phyloP scores from a whole-genome alignment of 2,888 invertebrate species.

The Trachelus iudaicus region DNA sequence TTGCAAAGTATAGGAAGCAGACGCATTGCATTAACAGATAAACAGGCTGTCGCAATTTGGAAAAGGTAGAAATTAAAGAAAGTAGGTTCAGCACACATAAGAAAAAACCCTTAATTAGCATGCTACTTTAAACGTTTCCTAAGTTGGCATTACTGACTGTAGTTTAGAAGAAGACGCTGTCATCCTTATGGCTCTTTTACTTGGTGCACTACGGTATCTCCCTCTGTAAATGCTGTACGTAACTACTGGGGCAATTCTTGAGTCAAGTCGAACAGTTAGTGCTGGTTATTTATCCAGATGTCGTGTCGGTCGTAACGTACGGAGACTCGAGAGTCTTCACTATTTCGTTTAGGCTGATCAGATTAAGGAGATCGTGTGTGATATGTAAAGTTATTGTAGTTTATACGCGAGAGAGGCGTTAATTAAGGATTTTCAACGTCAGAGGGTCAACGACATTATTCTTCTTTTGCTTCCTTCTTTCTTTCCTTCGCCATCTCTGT shows the following conservation, averaged over 20 bases:
- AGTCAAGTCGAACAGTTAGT: background rate
- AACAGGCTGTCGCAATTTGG: background rate
- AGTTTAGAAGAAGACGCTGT: background rate
- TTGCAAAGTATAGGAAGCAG: background rate
- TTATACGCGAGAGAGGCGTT: background rate
- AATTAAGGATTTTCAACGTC: background rate
- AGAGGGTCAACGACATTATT: slow-evolving; percentile 1
- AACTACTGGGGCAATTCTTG: background rate
- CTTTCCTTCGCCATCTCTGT: slow-evolving; percentile 4
- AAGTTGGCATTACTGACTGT: background rate
- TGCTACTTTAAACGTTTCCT: background rate
- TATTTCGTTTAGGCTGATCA: background rate
- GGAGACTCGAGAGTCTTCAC: background rate
- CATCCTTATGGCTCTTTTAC: background rate
- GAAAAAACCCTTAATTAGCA: background rate
- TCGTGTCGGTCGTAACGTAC: background rate
- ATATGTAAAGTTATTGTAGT: background rate
- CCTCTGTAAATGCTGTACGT: background rate
- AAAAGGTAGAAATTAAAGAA: background rate
- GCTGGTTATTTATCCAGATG: background rate
- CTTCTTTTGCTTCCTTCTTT: slow-evolving; percentile 9
- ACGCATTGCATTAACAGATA: background rate
- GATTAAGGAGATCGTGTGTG: background rate
- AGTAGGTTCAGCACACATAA: background rate
- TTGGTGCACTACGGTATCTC: background rate